A percentile compares a stretch with the other conserved stretches of the same genome.
These are phyloP conservation scores for Phalacrocorax brasilianus DNA, from an alignment of 2,113 vertebrate species.

Conservation along the genomic window DNA sequence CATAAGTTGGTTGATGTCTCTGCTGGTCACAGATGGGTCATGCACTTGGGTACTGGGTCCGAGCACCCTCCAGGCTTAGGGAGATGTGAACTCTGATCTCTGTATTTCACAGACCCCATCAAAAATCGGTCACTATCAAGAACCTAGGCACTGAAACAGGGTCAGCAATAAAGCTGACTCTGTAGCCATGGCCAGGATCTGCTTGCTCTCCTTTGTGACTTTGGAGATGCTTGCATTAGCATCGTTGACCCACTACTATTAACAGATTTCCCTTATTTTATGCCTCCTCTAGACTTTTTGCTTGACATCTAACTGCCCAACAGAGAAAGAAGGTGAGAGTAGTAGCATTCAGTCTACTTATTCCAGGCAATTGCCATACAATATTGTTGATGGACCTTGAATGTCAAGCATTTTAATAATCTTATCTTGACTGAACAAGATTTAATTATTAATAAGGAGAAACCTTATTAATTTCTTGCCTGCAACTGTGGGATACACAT, in stretches of 20 bases:
- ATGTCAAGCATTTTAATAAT: slow-evolving; percentile 22
- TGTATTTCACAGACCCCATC: not conserved
- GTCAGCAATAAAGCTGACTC: not conserved
- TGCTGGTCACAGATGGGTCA: not conserved
- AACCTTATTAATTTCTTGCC: not conserved
- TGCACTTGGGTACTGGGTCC: not conserved
- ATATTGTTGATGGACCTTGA: slow-evolving; percentile 9
- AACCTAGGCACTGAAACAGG: accelerated
- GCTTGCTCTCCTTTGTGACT: not conserved
- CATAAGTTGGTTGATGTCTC: not conserved
- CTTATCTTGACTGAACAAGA: not conserved
- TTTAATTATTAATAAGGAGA: slow-evolving; percentile 16
- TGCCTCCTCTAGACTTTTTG: not conserved
- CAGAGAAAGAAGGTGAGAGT: not conserved
- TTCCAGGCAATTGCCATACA: not conserved
- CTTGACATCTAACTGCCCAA: not conserved
- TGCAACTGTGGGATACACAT: too few species aligned
- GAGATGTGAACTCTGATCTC: accelerated
- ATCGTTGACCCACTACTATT: accelerated
- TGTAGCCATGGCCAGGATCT: not conserved
- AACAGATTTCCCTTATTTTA: not conserved
- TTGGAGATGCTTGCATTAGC: not conserved
- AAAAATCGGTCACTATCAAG: accelerated
- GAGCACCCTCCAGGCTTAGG: not conserved
- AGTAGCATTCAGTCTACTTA: not conserved